phyloP scores from a whole-genome alignment of 2,797 vertebrate genomes.

The Lagocephalus sceleratus region DNA sequence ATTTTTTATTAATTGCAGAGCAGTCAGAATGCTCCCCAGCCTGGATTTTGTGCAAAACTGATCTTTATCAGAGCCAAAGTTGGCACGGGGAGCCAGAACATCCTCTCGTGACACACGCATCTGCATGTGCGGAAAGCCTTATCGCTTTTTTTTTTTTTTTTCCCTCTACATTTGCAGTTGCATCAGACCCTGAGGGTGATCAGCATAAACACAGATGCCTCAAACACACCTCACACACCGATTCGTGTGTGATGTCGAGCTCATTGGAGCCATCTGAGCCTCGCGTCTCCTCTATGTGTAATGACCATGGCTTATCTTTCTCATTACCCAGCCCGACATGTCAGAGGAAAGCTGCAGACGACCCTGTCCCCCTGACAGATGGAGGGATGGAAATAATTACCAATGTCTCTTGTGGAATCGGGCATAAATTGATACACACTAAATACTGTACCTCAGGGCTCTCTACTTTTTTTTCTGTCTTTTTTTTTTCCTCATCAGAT shows the following conservation, averaged over 20 bases:
- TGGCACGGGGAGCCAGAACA: not conserved
- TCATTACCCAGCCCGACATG: slow-evolving; percentile 62
- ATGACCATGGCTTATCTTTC: slow-evolving; percentile 65
- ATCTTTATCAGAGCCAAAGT: slow-evolving; percentile 18
- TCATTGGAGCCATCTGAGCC: slow-evolving; percentile 45
- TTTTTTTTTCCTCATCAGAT: slow-evolving; percentile 51
- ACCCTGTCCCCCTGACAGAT: slow-evolving; percentile 53
- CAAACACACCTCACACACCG: slow-evolving; percentile 11
- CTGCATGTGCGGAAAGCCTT: slow-evolving; percentile 6
- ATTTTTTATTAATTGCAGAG: not conserved
- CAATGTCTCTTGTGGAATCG: slow-evolving; percentile 70
- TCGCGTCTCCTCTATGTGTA: slow-evolving; percentile 37
- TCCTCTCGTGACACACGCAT: not conserved
- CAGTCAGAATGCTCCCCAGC: not conserved
- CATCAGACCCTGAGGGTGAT: slow-evolving; percentile 15
- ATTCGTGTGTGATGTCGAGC: slow-evolving; percentile 38
- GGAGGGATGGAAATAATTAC: slow-evolving; percentile 72
- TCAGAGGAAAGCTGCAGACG: slow-evolving; percentile 53
- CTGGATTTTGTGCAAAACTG: slow-evolving; percentile 5
- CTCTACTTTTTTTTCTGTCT: slow-evolving; percentile 12
- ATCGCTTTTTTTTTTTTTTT: slow-evolving; percentile 3
- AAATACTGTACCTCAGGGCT: slow-evolving; percentile 67
- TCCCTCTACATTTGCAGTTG: slow-evolving; percentile 15
- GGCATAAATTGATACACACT: slow-evolving; percentile 74
- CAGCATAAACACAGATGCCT: slow-evolving; percentile 21